phyloP scores from a whole-genome alignment of 92 coral and sea anemone genomes.

The Blastomussa wellsi region DNA sequence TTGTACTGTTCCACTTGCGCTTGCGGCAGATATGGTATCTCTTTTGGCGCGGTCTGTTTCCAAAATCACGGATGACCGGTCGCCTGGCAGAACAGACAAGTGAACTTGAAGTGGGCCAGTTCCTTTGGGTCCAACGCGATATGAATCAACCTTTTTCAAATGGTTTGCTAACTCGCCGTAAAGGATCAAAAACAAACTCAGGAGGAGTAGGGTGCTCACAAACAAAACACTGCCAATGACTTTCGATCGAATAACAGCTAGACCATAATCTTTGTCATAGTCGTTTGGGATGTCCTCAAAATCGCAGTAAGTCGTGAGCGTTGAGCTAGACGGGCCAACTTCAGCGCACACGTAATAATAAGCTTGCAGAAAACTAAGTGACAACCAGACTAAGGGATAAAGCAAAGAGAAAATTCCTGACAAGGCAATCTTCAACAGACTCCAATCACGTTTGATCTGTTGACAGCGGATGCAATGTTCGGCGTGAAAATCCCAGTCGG shows the following conservation, averaged over 20 bases:
- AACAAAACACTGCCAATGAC: slow-evolving; percentile 21
- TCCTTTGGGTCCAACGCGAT: background rate
- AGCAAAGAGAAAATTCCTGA: slow-evolving; percentile 32
- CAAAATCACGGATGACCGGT: slow-evolving; percentile 1
- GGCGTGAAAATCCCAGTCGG: slow-evolving; percentile 19
- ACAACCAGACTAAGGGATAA: slow-evolving; percentile 34
- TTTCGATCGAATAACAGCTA: slow-evolving; percentile 26
- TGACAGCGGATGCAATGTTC: slow-evolving; percentile 22
- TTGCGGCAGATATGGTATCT: background rate
- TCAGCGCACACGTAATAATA: slow-evolving; percentile 29
- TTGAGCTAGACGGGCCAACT: background rate
- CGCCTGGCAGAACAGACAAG: background rate
- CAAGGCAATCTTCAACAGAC: slow-evolving; percentile 20
- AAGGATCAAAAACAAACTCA: slow-evolving; percentile 21
- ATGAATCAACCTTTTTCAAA: slow-evolving; percentile 15
- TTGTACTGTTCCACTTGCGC: background rate
- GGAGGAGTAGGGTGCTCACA: background rate
- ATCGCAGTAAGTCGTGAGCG: background rate
- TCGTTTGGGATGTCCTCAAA: background rate
- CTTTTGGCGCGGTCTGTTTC: background rate
- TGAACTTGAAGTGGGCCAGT: background rate
- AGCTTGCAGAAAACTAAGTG: slow-evolving; percentile 33
- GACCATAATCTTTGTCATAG: background rate
- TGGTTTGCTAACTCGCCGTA: slow-evolving; percentile 24
- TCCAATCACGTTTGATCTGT: slow-evolving; percentile 14